A percentile compares a stretch with the other conserved stretches of the same genome.
phyloP scores from a whole-genome alignment of 2,888 invertebrate species.

The Muscina levida region DNA sequence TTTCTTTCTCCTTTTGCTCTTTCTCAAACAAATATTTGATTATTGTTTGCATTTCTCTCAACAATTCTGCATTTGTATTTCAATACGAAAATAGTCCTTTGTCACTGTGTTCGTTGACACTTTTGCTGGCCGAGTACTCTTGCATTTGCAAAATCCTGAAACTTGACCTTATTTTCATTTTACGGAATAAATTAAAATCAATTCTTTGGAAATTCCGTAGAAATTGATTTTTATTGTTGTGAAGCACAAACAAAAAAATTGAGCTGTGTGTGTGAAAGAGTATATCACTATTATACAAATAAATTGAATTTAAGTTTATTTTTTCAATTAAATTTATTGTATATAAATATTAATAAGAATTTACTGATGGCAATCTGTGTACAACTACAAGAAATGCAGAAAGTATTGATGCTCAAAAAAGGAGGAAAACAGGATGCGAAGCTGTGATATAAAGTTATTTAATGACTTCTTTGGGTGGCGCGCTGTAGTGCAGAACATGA shows the following conservation, averaged over 20 bases:
- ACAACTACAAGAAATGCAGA: no score
- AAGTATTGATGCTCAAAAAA: no score
- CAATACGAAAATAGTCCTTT: not conserved
- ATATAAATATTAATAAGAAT: no score
- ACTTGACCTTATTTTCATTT: slow-evolving; percentile 24
- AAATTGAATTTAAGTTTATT: slow-evolving; percentile 14
- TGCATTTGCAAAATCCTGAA: slow-evolving; percentile 11
- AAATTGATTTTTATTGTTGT: slow-evolving; percentile 21
- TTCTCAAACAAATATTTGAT: not conserved
- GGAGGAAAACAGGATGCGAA: no score
- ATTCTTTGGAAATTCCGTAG: slow-evolving; percentile 4
- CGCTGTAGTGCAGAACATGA: no score
- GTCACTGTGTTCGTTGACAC: not conserved
- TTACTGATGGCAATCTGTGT: no score
- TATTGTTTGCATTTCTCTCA: not conserved
- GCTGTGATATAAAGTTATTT: no score
- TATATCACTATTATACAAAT: not conserved
- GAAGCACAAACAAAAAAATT: not conserved
- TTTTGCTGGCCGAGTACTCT: no score
- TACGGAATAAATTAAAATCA: not conserved
- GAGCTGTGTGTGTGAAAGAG: no score
- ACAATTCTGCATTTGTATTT: not conserved
- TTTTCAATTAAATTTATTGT: no score
- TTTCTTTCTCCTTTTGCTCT: not conserved
- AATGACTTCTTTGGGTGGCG: no score